These are phyloP conservation scores for Pollenia angustigena DNA, from an alignment of 2,888 invertebrate species.

Conservation along the genomic window DNA sequence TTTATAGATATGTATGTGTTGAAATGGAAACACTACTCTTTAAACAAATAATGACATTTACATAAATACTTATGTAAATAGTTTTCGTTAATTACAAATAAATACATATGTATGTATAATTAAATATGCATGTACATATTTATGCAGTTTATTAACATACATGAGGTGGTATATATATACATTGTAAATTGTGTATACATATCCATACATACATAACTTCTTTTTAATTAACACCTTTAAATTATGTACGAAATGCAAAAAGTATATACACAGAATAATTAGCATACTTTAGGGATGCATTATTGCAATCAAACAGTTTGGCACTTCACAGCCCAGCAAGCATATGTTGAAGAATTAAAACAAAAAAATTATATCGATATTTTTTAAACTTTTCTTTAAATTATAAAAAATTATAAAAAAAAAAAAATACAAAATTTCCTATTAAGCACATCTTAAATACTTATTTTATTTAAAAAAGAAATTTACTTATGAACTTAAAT, in stretches of 20 bases:
- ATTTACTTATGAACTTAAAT: neutral
- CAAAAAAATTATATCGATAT: too few relatives aligned
- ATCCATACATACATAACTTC: neutral
- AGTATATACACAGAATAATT: slow-evolving; percentile 20
- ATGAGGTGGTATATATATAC: neutral
- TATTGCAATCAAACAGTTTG: too few relatives aligned
- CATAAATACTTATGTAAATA: too few relatives aligned
- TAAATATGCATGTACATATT: slow-evolving; percentile 1
- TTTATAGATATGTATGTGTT: neutral
- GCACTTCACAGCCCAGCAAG: too few relatives aligned
- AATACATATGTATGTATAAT: neutral
- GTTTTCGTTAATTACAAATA: too few relatives aligned
- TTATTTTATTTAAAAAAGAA: neutral
- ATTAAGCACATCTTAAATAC: neutral
- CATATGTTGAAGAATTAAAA: too few relatives aligned
- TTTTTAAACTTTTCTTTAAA: too few relatives aligned
- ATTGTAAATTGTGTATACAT: neutral
- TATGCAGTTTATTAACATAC: neutral
- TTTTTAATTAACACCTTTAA: too few relatives aligned
- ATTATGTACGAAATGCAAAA: neutral
- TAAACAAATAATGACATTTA: too few relatives aligned
- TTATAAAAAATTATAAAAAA: too few relatives aligned
- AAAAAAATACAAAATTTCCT: too few relatives aligned
- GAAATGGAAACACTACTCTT: neutral
- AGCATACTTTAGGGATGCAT: slow-evolving; percentile 13